Evolutionary conservation across 2,888 invertebrate species (phyloP), one percentile per base, ranked within the genome.

Genomic region (Allacma fusca): DNA sequence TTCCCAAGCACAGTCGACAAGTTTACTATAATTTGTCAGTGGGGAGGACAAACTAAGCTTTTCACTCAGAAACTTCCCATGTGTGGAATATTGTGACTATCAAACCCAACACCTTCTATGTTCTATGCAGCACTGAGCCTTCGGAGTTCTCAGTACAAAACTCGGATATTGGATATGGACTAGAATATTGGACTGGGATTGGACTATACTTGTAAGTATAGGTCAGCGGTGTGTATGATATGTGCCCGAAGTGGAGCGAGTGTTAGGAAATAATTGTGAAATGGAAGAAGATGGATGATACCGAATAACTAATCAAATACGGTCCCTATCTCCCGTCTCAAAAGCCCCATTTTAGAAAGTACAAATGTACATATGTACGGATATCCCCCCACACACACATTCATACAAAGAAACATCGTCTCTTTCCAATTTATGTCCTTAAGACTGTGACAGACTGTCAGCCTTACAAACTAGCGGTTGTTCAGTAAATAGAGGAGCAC

Each of bases 271-370:
- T 50, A 50, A n/a, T 50, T 50, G 50, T 16, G 50, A 50, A 50
- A 50, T 19, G 50, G 50, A 50, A 50, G 7, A 50, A 50, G 50
- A 50, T 50, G 50, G n/a, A 50, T 50, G 50, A 50, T 50, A 12
- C 19, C n/a, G 50, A n/a, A n/a, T n/a, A n/a, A n/a, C n/a, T 50
- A 50, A 50, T 16, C 16, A n/a, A 50, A 50, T 16, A 50, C 50
- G 50, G 50, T 16, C 40, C 13, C 40, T 40, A 5, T 50, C 50
- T 50, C 50, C n/a, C 50, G 9, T 50, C 50, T 50, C 50, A n/a
- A n/a, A n/a, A n/a, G n/a, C n/a, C n/a, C n/a, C n/a, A n/a, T n/a
- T n/a, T n/a, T n/a, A n/a, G n/a, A n/a, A n/a, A n/a, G n/a, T n/a
- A n/a, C n/a, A n/a, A n/a, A n/a, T n/a, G n/a, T n/a, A n/a, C n/a